Evolutionary conservation across 2,113 vertebrate genomes (phyloP), one percentile per base, ranked within the genome.

Genomic region (Phaethon lepturus): DNA sequence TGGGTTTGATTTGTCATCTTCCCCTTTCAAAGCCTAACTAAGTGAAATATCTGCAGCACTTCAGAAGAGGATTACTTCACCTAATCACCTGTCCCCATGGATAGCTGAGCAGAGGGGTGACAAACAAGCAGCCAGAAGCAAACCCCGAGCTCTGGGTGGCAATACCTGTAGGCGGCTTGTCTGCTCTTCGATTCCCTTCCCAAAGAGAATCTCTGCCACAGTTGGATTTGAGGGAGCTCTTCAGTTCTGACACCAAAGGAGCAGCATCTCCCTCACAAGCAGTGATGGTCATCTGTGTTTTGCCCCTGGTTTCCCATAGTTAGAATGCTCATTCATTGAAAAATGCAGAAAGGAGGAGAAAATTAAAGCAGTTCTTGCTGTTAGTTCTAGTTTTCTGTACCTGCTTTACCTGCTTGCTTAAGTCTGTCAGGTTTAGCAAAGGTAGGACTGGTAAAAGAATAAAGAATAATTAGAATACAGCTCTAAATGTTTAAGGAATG

Each of bases 21-120:
- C 66, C 11, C 10, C 28, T 73, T 73, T 86, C 60, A 92, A 84
- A 86, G 22, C 6, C 19, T 45, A 78, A 88, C 19, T 45, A 78
- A 88, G n/a, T 44, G 68, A 88, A 86, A 59, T 44, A 92, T 19
- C 64, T 72, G 63, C 42, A 80, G 55, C 7, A 24, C 31, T 94
- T 82, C 28, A 80, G 67, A 50, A 86, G 25, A 68, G 29, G 25
- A 84, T 89, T 86, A 60, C 19, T 89, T 88, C 49, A 45, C 26
- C 42, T 81, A 38, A 67, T 87, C 72, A 17, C 50, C 56, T 31
- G 11, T 63, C 5, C 15, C 17, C 24, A 15, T 0, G 5, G 33
- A 42, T 2, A 69, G 16, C 11, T 64, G 49, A 60, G 42, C 13
- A 83, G 23, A 66, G 15, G 13, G 15, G 10, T 63, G 16, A 81